Evolutionary conservation across 2,888 invertebrate genomes (phyloP).

Genomic region (Teinopalpus imperialis): DNA sequence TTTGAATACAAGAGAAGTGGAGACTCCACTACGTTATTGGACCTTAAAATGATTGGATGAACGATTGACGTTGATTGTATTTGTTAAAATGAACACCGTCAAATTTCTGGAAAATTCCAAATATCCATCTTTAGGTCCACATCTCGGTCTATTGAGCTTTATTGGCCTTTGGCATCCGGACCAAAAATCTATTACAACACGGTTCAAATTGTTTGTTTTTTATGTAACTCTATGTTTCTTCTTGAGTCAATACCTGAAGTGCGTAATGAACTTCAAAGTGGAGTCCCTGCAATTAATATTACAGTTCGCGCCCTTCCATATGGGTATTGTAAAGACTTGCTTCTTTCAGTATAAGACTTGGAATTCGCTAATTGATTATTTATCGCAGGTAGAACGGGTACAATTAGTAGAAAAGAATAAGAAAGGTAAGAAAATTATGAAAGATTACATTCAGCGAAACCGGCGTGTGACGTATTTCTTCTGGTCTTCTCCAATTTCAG

Average conservation of each 20-base stretch:
- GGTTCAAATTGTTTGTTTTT: constrained; percentile 43
- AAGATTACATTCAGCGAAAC: constrained; percentile 43
- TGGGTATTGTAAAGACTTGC: constrained; percentile 51
- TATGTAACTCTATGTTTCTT: constrained; percentile 48
- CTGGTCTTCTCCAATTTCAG: constrained; percentile 51
- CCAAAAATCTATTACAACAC: constrained; percentile 31
- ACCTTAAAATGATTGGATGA: too few species aligned
- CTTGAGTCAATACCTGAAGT: constrained; percentile 53
- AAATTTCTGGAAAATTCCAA: constrained; percentile 43
- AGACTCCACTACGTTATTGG: too few species aligned
- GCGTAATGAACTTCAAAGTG: constrained; percentile 38
- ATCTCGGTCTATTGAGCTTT: constrained; percentile 43
- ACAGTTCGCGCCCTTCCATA: constrained; percentile 58
- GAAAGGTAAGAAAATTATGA: constrained; percentile 36
- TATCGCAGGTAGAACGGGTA: constrained; percentile 45
- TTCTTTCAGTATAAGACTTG: constrained; percentile 50
- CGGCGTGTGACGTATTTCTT: constrained; percentile 54
- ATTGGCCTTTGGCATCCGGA: constrained; percentile 53
- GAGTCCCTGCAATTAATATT: constrained; percentile 48
- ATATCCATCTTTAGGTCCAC: constrained; percentile 54
- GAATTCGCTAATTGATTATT: constrained; percentile 47
- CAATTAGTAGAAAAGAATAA: constrained; percentile 39
- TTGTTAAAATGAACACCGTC: too few species aligned
- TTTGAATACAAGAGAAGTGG: too few species aligned
- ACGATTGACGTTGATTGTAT: too few species aligned